Base-by-base conservation (phyloP, 2,888 invertebrate genomes). In the Temnothorax unifasciatus region DNA sequence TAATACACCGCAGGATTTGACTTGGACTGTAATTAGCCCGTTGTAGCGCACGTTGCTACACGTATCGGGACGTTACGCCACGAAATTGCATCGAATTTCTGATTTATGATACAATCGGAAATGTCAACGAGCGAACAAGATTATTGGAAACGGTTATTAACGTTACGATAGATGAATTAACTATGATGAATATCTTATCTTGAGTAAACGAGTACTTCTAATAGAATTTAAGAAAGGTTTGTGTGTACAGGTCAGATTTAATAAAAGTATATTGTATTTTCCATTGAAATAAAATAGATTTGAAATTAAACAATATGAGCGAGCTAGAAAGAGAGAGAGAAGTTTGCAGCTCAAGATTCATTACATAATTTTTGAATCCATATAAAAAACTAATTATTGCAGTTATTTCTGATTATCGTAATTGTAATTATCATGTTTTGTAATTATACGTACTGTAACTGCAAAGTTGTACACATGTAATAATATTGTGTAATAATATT, bases 71-170 rank as follows among this genome's bases (percentile, higher is more conserved):
- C 52, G 52, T 77, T 77, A 77, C 76, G 68, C n/a, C 76, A 77
- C 15, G n/a, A 77, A 77, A 77, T 77, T 29, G 77, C 77, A 21
- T 21, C 74, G 34, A 61, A 57, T 77, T 41, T 77, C 41, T 69
- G 77, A 77, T 77, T 77, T 77, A 77, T 69, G 77, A 41, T 41
- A 69, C 69, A 54, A 68, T 77, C 11, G 77, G 54, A 77, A 77
- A 77, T 77, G 69, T 77, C 54, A 77, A 77, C 69, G 54, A 69
- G 41, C 29, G 68, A 29, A n/a, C 15, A 68, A 54, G 54, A 69
- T 54, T 29, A 54, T 54, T 38, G 41, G 69, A 57, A 44, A 69
- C 21, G 69, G 34, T 68, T 68, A 54, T n/a, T 41, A 68, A 29
- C 61, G 18, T 66, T 50, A 50, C 38, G 66, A 73, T 54, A 54